phyloP scores from a whole-genome alignment of 2,113 vertebrate species.

The Tamias sibiricus region DNA sequence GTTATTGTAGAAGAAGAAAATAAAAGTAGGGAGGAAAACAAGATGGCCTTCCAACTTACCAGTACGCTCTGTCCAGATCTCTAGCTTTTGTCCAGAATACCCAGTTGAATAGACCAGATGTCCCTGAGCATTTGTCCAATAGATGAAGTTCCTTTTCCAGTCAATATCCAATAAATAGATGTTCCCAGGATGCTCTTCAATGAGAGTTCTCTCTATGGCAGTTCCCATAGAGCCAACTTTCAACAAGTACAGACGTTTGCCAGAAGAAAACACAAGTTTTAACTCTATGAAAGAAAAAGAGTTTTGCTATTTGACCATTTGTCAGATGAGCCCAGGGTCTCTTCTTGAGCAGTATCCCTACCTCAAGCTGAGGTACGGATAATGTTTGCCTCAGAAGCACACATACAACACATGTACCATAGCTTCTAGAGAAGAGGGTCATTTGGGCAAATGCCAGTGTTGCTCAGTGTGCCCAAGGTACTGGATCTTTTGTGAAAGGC shows the following conservation, averaged over 20 bases:
- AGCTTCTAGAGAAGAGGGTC: background rate
- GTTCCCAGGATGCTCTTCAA: constrained; percentile 85
- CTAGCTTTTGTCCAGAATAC: constrained; percentile 80
- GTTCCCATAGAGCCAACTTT: constrained; percentile 84
- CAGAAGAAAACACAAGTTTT: constrained; percentile 88
- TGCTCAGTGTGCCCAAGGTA: background rate
- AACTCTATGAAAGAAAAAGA: constrained; percentile 84
- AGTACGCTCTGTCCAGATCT: constrained; percentile 85
- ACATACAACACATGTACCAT: accelerated
- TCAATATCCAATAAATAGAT: constrained; percentile 91
- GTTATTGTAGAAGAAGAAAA: constrained; percentile 25
- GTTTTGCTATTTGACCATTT: background rate
- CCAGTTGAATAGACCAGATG: constrained; percentile 85
- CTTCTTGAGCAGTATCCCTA: background rate
- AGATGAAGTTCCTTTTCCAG: constrained; percentile 90
- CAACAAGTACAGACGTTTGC: constrained; percentile 85
- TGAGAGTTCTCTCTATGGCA: constrained; percentile 63
- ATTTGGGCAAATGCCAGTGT: background rate
- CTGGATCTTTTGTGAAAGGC: background rate
- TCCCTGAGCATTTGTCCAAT: constrained; percentile 90
- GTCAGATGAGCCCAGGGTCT: background rate
- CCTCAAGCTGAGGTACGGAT: background rate
- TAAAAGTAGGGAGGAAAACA: background rate
- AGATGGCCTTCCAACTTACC: constrained; percentile 81
- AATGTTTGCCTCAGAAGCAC: background rate